phyloP scores from a whole-genome alignment of 2,113 vertebrate species.

The Naja naja region DNA sequence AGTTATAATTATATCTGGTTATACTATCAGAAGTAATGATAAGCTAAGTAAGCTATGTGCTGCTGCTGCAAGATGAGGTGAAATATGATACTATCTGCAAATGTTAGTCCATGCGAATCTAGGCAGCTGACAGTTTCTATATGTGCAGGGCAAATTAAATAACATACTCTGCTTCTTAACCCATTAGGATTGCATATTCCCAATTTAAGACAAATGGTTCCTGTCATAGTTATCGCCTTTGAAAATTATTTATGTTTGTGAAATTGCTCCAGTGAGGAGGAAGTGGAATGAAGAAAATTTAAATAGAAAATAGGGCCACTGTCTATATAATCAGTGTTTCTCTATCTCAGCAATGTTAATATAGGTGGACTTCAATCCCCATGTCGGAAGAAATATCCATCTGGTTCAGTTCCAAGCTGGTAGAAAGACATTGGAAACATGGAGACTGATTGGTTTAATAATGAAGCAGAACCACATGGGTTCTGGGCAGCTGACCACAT shows the following conservation, averaged over 20 bases:
- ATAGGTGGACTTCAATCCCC: not conserved
- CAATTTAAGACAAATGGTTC: not conserved
- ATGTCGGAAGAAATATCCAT: no score
- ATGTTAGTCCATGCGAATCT: not conserved
- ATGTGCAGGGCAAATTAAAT: not conserved
- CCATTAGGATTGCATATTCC: not conserved
- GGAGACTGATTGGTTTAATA: no score
- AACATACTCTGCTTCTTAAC: not conserved
- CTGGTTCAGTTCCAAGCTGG: no score
- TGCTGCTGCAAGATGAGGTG: not conserved
- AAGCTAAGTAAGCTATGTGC: rapidly evolving
- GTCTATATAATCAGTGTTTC: not conserved
- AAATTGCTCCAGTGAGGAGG: not conserved
- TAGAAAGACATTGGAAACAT: no score
- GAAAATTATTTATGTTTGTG: not conserved
- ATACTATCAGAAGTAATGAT: rapidly evolving
- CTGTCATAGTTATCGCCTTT: not conserved
- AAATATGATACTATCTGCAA: not conserved
- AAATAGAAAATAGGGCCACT: not conserved
- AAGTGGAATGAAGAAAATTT: not conserved
- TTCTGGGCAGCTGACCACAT: no score
- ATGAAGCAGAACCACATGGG: no score
- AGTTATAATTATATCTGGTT: rapidly evolving
- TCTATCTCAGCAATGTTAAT: not conserved
- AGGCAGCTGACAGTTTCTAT: not conserved